Conservation (phyloP, 2,888 invertebrate genomes). For the Lobophora halterata region DNA sequence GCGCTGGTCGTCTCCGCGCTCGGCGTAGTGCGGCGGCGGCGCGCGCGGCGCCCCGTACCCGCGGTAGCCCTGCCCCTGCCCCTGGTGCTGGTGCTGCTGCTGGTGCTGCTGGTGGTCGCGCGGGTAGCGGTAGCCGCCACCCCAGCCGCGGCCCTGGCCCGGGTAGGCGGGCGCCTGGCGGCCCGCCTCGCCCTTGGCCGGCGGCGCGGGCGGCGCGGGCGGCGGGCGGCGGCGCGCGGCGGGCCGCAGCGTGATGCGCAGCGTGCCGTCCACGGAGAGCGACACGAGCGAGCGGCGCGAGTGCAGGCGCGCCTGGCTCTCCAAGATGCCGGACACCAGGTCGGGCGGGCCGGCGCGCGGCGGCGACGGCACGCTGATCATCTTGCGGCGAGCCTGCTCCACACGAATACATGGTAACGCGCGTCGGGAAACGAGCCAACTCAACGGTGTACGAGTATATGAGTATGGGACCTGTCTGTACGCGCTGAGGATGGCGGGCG, state of each 20-base stretch:
- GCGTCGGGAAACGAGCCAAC: too few relatives aligned
- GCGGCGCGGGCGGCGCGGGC: conserved; percentile 83
- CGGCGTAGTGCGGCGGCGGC: conserved; percentile 1
- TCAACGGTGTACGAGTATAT: too few relatives aligned
- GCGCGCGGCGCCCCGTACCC: conserved; percentile 47
- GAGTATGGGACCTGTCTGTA: conserved; percentile 62
- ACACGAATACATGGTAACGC: too few relatives aligned
- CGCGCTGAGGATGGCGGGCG: conserved; percentile 65
- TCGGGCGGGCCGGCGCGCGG: conserved; percentile 75
- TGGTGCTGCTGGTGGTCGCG: conserved; percentile 78
- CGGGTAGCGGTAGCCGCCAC: conserved; percentile 61
- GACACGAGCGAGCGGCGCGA: conserved; percentile 82
- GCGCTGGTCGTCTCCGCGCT: conserved; percentile 10
- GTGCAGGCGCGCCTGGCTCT: conserved; percentile 85
- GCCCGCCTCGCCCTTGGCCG: conserved; percentile 41
- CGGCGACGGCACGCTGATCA: conserved; percentile 61
- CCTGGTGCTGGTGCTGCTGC: conserved; percentile 44
- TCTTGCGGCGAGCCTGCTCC: conserved; percentile 72
- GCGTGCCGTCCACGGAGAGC: conserved; percentile 82
- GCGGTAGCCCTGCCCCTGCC: conserved; percentile 44
- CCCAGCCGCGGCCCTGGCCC: conserved; percentile 76
- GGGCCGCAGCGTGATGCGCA: conserved; percentile 72
- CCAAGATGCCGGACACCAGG: conserved; percentile 85
- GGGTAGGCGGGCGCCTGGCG: conserved; percentile 84
- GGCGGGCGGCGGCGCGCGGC: conserved; percentile 78